These are phyloP conservation scores for Smittia sp. DNA, from an alignment of 2,888 invertebrate species.

Conservation along the genomic window DNA sequence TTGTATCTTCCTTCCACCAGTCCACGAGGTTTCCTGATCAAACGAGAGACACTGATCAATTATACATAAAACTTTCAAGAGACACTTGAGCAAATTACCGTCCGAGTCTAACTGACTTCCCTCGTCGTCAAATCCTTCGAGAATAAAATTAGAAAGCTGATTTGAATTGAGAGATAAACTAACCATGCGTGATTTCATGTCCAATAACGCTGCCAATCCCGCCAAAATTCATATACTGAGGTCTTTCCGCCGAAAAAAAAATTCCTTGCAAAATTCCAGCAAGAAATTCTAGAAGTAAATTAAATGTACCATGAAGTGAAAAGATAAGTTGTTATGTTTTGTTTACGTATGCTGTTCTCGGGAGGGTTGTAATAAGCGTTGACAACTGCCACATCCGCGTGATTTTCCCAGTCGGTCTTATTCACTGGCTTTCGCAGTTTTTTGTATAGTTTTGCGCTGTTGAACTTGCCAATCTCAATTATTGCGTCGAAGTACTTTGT, in stretches of 20 bases:
- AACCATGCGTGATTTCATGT: conserved; percentile 89
- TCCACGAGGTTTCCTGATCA: conserved; percentile 75
- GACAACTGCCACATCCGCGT: conserved; percentile 57
- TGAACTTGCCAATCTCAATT: conserved; percentile 55
- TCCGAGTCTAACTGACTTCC: conserved; percentile 90
- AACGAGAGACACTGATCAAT: too few relatives aligned
- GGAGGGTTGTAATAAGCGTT: conserved; percentile 64
- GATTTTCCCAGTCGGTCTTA: conserved; percentile 55
- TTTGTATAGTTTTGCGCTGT: conserved; percentile 55
- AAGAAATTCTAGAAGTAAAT: conserved; percentile 70
- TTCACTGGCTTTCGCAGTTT: conserved; percentile 55
- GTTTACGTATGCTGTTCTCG: conserved; percentile 65
- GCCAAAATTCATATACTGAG: conserved; percentile 88
- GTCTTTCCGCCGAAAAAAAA: conserved; percentile 84
- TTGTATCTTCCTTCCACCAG: conserved; percentile 88
- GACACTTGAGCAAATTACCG: too few relatives aligned
- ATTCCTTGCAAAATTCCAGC: conserved; percentile 90
- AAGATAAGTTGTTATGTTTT: background rate
- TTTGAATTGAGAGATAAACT: conserved; percentile 57
- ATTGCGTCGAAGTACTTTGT: conserved; percentile 54
- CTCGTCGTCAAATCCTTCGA: conserved; percentile 47
- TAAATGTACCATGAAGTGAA: too few relatives aligned
- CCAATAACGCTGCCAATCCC: conserved; percentile 90
- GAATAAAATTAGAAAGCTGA: conserved; percentile 54
- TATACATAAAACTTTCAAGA: too few relatives aligned